Conservation (phyloP, 2,888 invertebrate genomes). For the Lithophane ornitopus region DNA sequence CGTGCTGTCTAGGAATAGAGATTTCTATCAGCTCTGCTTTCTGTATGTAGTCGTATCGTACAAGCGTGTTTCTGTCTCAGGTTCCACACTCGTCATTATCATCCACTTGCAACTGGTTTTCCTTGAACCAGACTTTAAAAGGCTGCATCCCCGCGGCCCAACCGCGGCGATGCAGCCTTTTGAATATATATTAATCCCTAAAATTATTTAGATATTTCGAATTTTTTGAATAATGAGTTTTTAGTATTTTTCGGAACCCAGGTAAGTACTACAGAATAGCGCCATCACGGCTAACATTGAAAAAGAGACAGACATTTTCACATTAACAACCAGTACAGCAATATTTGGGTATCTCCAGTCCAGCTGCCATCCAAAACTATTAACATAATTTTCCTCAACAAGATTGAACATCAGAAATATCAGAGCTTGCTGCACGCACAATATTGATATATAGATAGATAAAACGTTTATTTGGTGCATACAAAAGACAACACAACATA, state of each 20-base stretch:
- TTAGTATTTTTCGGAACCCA: background rate
- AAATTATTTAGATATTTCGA: background rate
- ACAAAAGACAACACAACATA: too few relatives aligned
- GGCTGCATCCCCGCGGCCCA: background rate
- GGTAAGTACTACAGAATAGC: background rate
- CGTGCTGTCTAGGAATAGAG: too few relatives aligned
- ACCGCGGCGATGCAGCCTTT: too few relatives aligned
- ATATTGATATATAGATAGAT: too few relatives aligned
- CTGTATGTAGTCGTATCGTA: too few relatives aligned
- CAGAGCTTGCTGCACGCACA: conserved; percentile 17
- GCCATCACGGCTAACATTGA: background rate
- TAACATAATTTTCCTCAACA: background rate
- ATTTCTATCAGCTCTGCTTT: too few relatives aligned
- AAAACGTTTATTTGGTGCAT: too few relatives aligned
- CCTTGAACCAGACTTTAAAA: background rate
- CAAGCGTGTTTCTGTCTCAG: too few relatives aligned
- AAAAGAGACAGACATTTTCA: background rate
- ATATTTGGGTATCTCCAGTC: background rate
- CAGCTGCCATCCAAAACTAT: background rate
- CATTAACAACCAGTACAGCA: background rate
- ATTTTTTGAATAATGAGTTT: background rate
- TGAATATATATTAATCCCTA: too few relatives aligned
- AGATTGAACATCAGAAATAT: conserved; percentile 23
- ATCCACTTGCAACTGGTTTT: background rate
- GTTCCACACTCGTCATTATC: too few relatives aligned